Conservation (phyloP, 2,797 vertebrate species). For the Amazona ochrocephala region DNA sequence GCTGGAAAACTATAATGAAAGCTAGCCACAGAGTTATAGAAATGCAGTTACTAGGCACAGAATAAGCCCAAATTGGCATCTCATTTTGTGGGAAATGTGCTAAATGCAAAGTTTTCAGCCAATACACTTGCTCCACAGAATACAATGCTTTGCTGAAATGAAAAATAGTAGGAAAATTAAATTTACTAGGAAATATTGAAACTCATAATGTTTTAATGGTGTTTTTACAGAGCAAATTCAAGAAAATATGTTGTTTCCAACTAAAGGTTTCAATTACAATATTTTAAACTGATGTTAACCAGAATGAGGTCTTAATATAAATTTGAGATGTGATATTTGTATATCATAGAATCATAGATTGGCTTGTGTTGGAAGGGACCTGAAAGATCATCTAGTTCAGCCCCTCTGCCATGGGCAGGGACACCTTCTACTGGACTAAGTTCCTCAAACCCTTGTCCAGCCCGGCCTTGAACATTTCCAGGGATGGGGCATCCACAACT, state of each 20-base stretch:
- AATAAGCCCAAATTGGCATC: not conserved
- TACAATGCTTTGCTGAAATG: not conserved
- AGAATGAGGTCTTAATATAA: not conserved
- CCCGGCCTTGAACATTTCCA: not conserved
- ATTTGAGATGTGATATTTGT: not conserved
- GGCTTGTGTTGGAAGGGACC: not conserved
- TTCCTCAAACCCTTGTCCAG: not conserved
- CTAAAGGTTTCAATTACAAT: not conserved
- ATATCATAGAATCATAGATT: not conserved
- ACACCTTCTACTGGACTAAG: not conserved
- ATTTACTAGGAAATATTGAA: not conserved
- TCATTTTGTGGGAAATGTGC: not conserved
- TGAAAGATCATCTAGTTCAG: not conserved
- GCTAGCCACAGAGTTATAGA: not conserved
- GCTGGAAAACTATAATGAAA: not conserved
- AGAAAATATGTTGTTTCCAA: not conserved
- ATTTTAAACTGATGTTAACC: not conserved
- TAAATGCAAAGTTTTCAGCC: not conserved
- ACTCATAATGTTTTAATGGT: not conserved
- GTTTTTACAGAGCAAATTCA: not conserved
- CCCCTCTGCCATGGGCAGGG: not conserved
- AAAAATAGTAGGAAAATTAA: not conserved
- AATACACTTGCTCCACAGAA: not conserved
- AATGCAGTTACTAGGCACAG: not conserved
- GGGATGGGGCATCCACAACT: not conserved